Conservation (phyloP, 2,888 invertebrate species). For the Tetropium fuscum region DNA sequence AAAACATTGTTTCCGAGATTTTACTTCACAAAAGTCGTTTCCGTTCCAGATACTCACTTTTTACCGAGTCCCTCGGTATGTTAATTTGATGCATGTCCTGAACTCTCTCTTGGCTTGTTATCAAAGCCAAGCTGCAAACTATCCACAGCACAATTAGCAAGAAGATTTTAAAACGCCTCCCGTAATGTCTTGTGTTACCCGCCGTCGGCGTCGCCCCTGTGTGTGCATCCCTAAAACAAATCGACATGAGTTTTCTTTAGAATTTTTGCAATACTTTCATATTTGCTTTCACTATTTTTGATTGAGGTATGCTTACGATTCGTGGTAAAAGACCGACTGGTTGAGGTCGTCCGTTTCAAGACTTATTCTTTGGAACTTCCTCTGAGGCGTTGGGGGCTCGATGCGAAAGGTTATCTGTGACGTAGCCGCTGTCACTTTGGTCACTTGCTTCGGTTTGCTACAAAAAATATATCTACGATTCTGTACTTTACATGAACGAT, state of each 20-base stretch:
- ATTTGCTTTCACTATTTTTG: conserved; percentile 6
- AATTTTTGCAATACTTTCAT: too few relatives aligned
- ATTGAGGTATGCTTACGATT: conserved; percentile 13
- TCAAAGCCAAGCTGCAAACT: conserved; percentile 75
- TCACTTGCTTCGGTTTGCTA: conserved; percentile 16
- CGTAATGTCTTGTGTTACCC: conserved; percentile 28
- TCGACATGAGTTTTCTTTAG: too few relatives aligned
- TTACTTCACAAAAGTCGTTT: too few relatives aligned
- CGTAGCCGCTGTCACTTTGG: conserved; percentile 23
- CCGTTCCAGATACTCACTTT: conserved; percentile 53
- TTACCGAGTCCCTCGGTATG: conserved; percentile 68
- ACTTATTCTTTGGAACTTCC: neutral
- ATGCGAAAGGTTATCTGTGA: conserved; percentile 17
- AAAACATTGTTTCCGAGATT: too few relatives aligned
- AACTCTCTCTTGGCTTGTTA: conserved; percentile 77
- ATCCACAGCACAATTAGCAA: conserved; percentile 74
- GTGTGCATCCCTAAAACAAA: neutral
- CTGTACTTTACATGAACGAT: too few relatives aligned
- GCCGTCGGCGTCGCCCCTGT: neutral
- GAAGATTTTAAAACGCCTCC: conserved; percentile 67
- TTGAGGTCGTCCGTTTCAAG: neutral
- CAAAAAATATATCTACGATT: too few relatives aligned
- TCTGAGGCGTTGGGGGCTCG: neutral
- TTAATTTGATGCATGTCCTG: conserved; percentile 73
- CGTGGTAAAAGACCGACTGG: conserved; percentile 18